Evolutionary conservation across 1,140 invertebrate genomes (phyloP), one percentile per base, ranked within the genome.

Genomic region (Pseudomyrmex gracilis): DNA sequence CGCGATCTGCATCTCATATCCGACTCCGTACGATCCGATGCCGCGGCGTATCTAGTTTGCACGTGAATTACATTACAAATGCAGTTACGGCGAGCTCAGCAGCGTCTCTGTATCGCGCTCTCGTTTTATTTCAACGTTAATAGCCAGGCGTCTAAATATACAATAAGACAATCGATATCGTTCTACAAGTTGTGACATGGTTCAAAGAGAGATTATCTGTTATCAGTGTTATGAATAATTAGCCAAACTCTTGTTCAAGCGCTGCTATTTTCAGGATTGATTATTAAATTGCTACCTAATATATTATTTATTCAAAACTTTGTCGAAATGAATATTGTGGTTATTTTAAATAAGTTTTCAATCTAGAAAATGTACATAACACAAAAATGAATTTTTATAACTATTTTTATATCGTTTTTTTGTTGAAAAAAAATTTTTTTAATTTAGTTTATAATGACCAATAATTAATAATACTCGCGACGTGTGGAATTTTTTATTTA

Each of bases 1-100:
- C 78, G 78, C 78, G 78, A 82, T 82, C 78, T 82, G 70, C 78
- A 82, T 82, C 78, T 82, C 78, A 82, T 82, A 82, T 82, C 78
- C 78, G 78, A 73, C 58, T 74, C 34, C 4, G 70, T 64, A 73
- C 74, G 78, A 82, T 82, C 70, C 47, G 58, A 66, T 58, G 67
- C 17, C 22, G 57, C 64, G 15, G 51, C 78, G 24, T 82, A 63
- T 63, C 78, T 82, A 73, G 78, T 82, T 82, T 82, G 71, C 78
- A 82, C 55, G 78, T 61, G 78, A 82, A 82, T 82, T 74, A 74
- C 78, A 82, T 82, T 82, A 74, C 70, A 82, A 82, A 82, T 82
- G 78, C 78, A 82, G 78, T 55, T 61, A 74, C 70, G 55, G 61
- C 66, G 61, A 58, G 34, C 34, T 0, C 34, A 34, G 0, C 70